These are phyloP conservation scores for Thymelicus lineola DNA, from an alignment of 2,888 invertebrate genomes.

Conservation along the genomic window DNA sequence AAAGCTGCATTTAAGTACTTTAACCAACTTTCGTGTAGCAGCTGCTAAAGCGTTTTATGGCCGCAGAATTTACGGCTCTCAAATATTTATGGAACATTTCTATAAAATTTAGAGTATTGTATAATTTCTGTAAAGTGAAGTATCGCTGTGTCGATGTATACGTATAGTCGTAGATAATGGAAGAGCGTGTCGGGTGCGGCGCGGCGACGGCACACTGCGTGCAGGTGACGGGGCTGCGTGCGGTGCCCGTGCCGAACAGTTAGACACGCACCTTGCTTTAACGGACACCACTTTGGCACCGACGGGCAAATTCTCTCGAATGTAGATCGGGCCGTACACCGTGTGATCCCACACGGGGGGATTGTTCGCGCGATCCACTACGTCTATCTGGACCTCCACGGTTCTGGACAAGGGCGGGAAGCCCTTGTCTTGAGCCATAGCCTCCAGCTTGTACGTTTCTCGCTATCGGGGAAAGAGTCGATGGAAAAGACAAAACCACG, in stretches of 20 bases:
- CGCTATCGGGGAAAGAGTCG: conserved; percentile 90
- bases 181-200: conserved; percentile 37
- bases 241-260: conserved; percentile 85
- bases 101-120: background rate
- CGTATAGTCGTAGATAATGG: background rate
- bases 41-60: too few species aligned
- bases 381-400: conserved; percentile 99
- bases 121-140: conserved; percentile 15
- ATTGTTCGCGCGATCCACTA: conserved; percentile 99
- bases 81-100: too few species aligned
- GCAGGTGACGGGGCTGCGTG: conserved; percentile 86
- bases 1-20: too few species aligned
- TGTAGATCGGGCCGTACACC: conserved; percentile 98
- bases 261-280: conserved; percentile 97
- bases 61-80: too few species aligned
- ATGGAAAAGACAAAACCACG: conserved; percentile 89
- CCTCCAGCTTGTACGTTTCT: conserved; percentile 99
- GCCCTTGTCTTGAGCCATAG: conserved; percentile 99
- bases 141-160: background rate
- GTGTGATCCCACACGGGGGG: conserved; percentile 98
- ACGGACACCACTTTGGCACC: conserved; percentile 99
- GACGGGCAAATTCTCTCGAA: conserved; percentile 98
- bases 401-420: conserved; percentile 97
- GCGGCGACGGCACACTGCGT: conserved; percentile 67
- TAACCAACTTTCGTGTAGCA: too few species aligned